A percentile compares a stretch with the other conserved stretches of the same genome.
These are phyloP conservation scores for Tragelaphus oryx DNA, from an alignment of 2,797 vertebrate species.

Conservation along the genomic window DNA sequence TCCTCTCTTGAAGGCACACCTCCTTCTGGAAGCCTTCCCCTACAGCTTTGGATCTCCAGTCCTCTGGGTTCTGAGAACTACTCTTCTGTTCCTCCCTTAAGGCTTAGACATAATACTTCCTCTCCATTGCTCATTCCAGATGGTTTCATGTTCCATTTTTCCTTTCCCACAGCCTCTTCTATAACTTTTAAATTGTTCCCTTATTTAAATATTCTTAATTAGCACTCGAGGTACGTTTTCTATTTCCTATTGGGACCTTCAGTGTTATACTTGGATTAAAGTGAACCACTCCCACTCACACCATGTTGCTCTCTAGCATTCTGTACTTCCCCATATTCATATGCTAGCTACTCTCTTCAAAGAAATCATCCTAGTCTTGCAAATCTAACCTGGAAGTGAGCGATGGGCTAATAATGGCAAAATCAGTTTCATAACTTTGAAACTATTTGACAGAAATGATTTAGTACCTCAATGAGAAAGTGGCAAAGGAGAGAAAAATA, in stretches of 20 bases:
- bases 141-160: background rate
- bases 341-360: background rate
- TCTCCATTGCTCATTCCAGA: background rate
- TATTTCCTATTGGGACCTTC: background rate
- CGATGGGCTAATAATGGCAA: background rate
- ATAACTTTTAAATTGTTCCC: background rate
- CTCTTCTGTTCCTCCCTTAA: background rate
- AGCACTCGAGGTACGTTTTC: background rate
- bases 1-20: background rate
- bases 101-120: background rate
- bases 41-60: rapidly evolving
- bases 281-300: background rate
- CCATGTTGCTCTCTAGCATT: background rate
- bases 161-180: background rate
- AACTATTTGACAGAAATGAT: background rate
- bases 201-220: background rate
- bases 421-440: background rate
- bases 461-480: background rate
- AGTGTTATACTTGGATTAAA: background rate
- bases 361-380: background rate
- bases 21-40: background rate
- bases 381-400: background rate
- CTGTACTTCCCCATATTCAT: background rate
- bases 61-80: background rate
- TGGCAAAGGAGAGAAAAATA: background rate